Evolutionary conservation across 2,797 vertebrate genomes (phyloP).

Genomic region (Sciurus carolinensis): DNA sequence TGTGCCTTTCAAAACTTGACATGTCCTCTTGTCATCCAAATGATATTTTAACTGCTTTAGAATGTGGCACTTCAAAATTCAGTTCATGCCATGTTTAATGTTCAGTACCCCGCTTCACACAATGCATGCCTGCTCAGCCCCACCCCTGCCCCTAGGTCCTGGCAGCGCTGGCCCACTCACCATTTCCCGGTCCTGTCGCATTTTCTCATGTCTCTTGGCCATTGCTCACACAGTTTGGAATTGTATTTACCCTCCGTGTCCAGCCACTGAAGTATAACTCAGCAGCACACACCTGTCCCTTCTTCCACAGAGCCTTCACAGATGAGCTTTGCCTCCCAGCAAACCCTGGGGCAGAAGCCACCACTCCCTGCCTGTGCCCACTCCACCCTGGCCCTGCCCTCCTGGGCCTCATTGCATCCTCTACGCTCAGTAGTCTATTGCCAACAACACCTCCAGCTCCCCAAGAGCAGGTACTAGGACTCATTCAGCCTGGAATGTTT

Average conservation of each 20-base stretch:
- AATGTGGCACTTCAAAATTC: background rate
- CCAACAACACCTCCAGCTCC: background rate
- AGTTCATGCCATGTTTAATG: accelerated
- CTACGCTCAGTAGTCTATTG: background rate
- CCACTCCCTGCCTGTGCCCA: slow-evolving; percentile 1
- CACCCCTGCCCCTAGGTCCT: background rate
- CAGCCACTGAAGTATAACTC: background rate
- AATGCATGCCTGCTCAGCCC: background rate
- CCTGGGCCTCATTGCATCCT: background rate
- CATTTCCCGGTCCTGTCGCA: slow-evolving; percentile 45
- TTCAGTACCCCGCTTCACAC: background rate
- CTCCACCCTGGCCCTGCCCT: background rate
- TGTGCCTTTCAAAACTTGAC: background rate
- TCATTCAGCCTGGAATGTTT: slow-evolving; percentile 36
- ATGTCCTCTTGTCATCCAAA: background rate
- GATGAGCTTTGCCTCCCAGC: slow-evolving; percentile 36
- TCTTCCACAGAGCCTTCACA: background rate
- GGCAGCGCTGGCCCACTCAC: slow-evolving; percentile 55
- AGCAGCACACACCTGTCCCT: background rate
- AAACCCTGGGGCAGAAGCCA: background rate
- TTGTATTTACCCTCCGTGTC: background rate
- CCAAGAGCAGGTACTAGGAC: background rate
- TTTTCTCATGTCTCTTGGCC: slow-evolving; percentile 42
- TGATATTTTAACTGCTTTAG: background rate
- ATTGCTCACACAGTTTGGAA: background rate